Base-by-base conservation (phyloP, 2,888 invertebrate species). In the Coleophora deauratella region DNA sequence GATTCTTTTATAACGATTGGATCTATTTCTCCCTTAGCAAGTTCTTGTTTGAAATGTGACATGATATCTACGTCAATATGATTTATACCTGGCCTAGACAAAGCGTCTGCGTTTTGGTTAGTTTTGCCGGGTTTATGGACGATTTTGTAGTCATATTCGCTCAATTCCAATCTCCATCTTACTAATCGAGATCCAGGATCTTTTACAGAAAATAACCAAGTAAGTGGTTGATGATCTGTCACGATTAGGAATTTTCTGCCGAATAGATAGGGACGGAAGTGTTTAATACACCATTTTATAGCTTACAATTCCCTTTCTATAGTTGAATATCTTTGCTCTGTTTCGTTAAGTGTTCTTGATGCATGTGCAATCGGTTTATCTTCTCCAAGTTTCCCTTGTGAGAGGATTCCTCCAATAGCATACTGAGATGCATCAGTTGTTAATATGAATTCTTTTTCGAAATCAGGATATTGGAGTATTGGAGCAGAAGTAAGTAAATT, bases 61-160 rank as follows among this genome's bases (percentile, higher is more conserved):
- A n/a, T 9, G n/a, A n/a, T n/a, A n/a, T n/a, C 10, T 15, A n/a
- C n/a, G 35, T 27, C 35, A 14, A 36, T 46, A n/a, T n/a, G n/a
- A 2, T 42, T 51, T n/a, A n/a, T n/a, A n/a, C n/a, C n/a, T n/a
- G n/a, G n/a, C n/a, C n/a, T n/a, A 9, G 55, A 57, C 4, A 57
- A 43, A 27, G 59, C 59, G 33, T 59, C 57, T 2, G 56, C 57
- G 30, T 59, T 59, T 8, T 51, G 52, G 37, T 59, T 59, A 28
- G 27, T 41, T 47, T 52, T 57, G 7, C 57, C 59, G 4, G 49
- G 49, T 51, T 62, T 63, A 34, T 62, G 59, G 2, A 57, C 42
- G 6, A 62, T 51, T 46, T 54, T 46, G 38, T 55, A 55, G n/a
- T 57, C 38, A 27, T 38, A 38, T 33, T 38, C 33, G 13, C 32